Base-by-base conservation (phyloP, 2,888 invertebrate genomes). In the Geotrupes spiniger region DNA sequence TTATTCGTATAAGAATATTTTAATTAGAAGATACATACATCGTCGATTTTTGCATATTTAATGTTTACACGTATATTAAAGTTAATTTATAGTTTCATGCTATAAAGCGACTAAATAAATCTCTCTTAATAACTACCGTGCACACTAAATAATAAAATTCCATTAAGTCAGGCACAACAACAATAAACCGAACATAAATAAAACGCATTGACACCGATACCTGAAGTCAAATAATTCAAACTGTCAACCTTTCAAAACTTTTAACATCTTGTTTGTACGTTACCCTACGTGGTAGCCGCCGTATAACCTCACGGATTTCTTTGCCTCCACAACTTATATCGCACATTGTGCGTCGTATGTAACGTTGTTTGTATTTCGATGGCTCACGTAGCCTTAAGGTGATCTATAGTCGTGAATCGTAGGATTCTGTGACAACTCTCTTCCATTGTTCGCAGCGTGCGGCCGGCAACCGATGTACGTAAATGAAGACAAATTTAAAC, bases 401-500 rank as follows among this genome's bases (percentile, higher is more conserved):
- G 37, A 47, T 36, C 21, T 28, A 42, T 17, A 37, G 38, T 48
- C 48, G 33, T 48, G 48, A 48, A 36, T 42, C 37, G 49, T 17
- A 45, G 29, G 44, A 45, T 59, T 61, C 56, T 62, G 62, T 66
- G 70, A 68, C 69, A 68, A 63, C 62, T 63, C 60, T 51, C 49
- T 47, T 59, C 64, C 62, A 71, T 72, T 73, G 73, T 72, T 69
- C 69, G 44, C 71, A 50, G 59, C 68, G 65, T 71, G 72, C 61
- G 71, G 70, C 57, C 68, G 58, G 63, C 64, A 68, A 68, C 68
- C 68, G 65, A 64, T 57, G 65, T 62, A 63, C 61, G 64, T 64
- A 72, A 73, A 73, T 73, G 72, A 73, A 73, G 72, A 73, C 72
- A 72, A 73, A 72, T 72, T 72, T 68, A 62, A 60, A 61, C 56